These are phyloP conservation scores for Folsomia candida DNA, from an alignment of 2,888 invertebrate species.

Conservation along the genomic window DNA sequence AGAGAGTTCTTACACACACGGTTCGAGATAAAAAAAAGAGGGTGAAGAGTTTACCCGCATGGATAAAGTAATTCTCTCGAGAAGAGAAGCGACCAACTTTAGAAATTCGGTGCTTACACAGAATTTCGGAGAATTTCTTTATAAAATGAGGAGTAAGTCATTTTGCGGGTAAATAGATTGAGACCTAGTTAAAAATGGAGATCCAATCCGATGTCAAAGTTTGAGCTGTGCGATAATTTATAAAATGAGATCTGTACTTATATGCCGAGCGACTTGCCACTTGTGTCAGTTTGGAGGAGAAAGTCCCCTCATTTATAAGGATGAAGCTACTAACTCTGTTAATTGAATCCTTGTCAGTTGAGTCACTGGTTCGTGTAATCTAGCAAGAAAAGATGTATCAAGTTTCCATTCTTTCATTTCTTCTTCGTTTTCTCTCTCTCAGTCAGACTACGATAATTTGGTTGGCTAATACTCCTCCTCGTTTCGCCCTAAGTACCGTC, in stretches of 20 bases:
- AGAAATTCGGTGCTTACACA: no score
- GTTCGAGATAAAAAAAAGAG: no score
- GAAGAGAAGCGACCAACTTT: no score
- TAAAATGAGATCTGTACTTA: not conserved
- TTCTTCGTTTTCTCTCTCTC: not conserved
- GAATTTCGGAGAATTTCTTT: not conserved
- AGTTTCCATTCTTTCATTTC: not conserved
- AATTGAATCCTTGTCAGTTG: slow-evolving; percentile 2
- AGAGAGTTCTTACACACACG: not conserved
- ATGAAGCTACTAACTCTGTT: slow-evolving; percentile 1
- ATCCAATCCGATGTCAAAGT: no score
- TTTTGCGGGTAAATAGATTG: no score
- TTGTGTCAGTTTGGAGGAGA: not conserved
- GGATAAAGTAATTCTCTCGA: no score
- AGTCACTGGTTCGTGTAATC: slow-evolving; percentile 1
- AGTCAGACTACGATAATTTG: not conserved
- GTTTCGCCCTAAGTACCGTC: no score
- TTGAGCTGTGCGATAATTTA: no score
- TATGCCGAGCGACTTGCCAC: not conserved
- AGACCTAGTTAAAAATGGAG: no score
- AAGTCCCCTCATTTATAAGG: slow-evolving; percentile 1
- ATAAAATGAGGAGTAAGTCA: no score
- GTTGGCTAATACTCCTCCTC: not conserved
- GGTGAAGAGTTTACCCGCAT: no score
- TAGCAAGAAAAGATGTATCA: slow-evolving; percentile 3